These are phyloP conservation scores for Hybognathus amarus DNA, from an alignment of 2,797 vertebrate genomes.

Conservation along the genomic window DNA sequence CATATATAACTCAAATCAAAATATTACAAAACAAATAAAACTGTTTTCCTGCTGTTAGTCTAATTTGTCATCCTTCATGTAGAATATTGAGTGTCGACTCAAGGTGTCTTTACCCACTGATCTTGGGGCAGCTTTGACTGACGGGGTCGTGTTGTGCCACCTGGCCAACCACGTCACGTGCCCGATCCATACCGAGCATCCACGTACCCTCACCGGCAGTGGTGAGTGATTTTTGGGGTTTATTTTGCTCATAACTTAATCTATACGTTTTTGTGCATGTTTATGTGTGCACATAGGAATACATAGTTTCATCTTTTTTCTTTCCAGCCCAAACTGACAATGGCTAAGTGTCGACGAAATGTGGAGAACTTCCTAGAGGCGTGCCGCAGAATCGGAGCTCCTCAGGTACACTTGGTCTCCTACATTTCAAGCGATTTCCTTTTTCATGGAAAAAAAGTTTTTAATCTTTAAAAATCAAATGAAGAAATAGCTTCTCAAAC, in stretches of 20 bases:
- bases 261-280: not conserved
- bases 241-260: not conserved
- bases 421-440: not conserved
- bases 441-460: not conserved
- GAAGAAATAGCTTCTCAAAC: not conserved
- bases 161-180: conserved; percentile 95
- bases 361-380: conserved; percentile 99
- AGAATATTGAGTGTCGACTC: conserved; percentile 94
- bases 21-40: not conserved
- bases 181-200: conserved; percentile 96
- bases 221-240: conserved; percentile 76
- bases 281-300: not conserved
- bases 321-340: conserved; percentile 94
- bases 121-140: conserved; percentile 91
- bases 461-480: not conserved
- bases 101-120: conserved; percentile 92
- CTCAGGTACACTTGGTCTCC: conserved; percentile 82
- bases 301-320: conserved; percentile 21
- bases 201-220: conserved; percentile 97
- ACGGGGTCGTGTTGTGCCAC: conserved; percentile 96
- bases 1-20: not conserved
- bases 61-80: conserved; percentile 16
- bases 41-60: not conserved
- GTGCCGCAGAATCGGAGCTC: conserved; percentile 94
- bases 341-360: conserved; percentile 96